phyloP scores from a whole-genome alignment of 2,888 invertebrate genomes.

The Phortica magna region DNA sequence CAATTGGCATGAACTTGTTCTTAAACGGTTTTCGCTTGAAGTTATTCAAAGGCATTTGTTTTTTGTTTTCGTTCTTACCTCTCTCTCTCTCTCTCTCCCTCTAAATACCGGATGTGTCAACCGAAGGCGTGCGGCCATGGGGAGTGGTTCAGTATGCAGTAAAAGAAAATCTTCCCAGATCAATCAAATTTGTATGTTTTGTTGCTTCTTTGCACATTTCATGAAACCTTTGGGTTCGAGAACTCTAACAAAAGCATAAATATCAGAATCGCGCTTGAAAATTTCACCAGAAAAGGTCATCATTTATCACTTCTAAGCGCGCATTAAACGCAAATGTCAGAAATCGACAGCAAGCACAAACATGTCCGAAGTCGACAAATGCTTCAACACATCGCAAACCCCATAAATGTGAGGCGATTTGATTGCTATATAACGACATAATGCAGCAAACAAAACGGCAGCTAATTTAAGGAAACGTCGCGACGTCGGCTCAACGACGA shows the following conservation, averaged over 20 bases:
- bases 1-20: slow-evolving; percentile 56
- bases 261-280: neutral
- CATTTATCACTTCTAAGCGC: neutral
- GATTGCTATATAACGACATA: slow-evolving; percentile 28
- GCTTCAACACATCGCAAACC: neutral
- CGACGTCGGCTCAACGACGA: slow-evolving; percentile 50
- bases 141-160: neutral
- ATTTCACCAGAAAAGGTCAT: neutral
- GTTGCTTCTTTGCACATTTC: too few species aligned
- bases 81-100: slow-evolving; percentile 48
- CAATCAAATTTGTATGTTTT: neutral
- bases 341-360: neutral
- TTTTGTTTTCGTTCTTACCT: slow-evolving; percentile 24
- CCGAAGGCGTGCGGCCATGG: neutral
- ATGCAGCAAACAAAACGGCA: slow-evolving; percentile 50
- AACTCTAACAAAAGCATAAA: neutral
- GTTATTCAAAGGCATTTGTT: slow-evolving; percentile 32
- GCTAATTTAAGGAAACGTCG: slow-evolving; percentile 70
- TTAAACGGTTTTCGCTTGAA: slow-evolving; percentile 68
- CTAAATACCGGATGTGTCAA: slow-evolving; percentile 66
- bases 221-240: too few species aligned
- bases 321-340: neutral
- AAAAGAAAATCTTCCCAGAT: neutral
- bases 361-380: neutral
- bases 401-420: slow-evolving; percentile 12